These are phyloP conservation scores for Catagonus wagneri DNA, from an alignment of 2,113 vertebrate genomes.

Conservation along the genomic window DNA sequence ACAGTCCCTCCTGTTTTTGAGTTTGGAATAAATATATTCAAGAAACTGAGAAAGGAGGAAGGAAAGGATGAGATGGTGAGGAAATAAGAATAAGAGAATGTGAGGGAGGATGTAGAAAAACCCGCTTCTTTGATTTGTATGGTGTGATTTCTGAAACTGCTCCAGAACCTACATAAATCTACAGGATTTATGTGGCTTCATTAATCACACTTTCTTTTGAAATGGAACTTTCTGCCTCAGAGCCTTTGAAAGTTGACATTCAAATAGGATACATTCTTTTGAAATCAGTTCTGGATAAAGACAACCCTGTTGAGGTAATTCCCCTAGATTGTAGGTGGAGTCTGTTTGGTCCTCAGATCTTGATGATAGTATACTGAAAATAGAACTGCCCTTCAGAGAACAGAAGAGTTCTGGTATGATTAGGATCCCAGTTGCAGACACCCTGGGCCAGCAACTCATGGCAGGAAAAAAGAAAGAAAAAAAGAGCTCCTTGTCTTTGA, in stretches of 20 bases:
- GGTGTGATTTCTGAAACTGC: slow-evolving; percentile 68
- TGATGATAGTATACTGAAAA: slow-evolving; percentile 49
- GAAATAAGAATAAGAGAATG: slow-evolving; percentile 65
- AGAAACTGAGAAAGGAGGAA: neutral
- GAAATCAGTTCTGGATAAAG: slow-evolving; percentile 72
- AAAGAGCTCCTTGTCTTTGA: neutral
- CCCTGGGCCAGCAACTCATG: neutral
- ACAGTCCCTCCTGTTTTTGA: neutral
- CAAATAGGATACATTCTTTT: slow-evolving; percentile 76
- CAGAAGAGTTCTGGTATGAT: neutral
- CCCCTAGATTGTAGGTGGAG: slow-evolving; percentile 34
- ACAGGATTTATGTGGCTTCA: slow-evolving; percentile 71
- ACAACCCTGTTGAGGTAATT: slow-evolving; percentile 65
- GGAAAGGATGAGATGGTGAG: neutral
- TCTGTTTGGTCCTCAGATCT: slow-evolving; percentile 61
- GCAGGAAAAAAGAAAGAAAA: neutral
- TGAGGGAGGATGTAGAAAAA: slow-evolving; percentile 37
- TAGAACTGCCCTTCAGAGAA: slow-evolving; percentile 38
- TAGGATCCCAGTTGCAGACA: slow-evolving; percentile 33
- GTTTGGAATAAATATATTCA: neutral
- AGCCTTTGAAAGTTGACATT: slow-evolving; percentile 76
- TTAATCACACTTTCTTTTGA: slow-evolving; percentile 77
- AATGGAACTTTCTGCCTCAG: slow-evolving; percentile 72
- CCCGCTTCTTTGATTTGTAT: slow-evolving; percentile 68
- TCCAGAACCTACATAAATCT: slow-evolving; percentile 59